Percentiles rank a stretch among this genome's conserved stretches.
Conservation (phyloP, 2,797 vertebrate genomes). For the Falco novaeseelandiae region DNA sequence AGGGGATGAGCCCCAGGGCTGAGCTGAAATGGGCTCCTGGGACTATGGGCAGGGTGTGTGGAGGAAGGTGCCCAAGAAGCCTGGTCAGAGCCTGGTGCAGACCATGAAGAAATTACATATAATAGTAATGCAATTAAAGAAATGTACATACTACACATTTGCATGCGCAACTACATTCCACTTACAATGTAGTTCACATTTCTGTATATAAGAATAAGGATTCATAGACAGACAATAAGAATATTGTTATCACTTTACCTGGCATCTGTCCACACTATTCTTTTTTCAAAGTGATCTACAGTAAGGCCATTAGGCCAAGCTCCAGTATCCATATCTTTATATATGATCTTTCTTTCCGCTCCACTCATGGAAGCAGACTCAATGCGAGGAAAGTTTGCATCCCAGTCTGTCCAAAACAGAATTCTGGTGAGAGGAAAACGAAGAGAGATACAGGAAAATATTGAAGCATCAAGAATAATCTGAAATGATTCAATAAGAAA, state of each 20-base stretch:
- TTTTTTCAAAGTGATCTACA: conserved; percentile 95
- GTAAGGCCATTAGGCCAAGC: conserved; percentile 99
- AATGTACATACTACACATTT: not conserved
- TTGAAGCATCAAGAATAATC: not conserved
- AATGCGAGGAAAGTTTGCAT: conserved; percentile 96
- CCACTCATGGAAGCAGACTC: conserved; percentile 98
- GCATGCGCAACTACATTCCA: not conserved
- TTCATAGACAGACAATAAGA: not conserved
- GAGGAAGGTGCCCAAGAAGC: not conserved
- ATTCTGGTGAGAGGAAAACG: conserved; percentile 80
- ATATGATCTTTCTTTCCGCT: conserved; percentile 91
- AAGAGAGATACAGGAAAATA: not conserved
- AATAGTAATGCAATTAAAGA: not conserved
- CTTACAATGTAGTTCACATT: not conserved
- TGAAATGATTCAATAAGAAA: not conserved
- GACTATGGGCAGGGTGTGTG: not conserved
- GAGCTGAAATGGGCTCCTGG: not conserved
- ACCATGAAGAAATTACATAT: not conserved
- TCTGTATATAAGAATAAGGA: not conserved
- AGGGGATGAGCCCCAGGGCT: not conserved
- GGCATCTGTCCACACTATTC: conserved; percentile 98
- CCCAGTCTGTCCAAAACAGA: conserved; percentile 99
- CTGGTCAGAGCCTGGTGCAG: not conserved
- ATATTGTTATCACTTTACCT: conserved; percentile 78
- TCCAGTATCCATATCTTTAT: conserved; percentile 97